A percentile compares a stretch with the other conserved stretches of the same genome.
These are phyloP conservation scores for Conistra vaccinii DNA, from an alignment of 2,888 invertebrate species.

Conservation along the genomic window DNA sequence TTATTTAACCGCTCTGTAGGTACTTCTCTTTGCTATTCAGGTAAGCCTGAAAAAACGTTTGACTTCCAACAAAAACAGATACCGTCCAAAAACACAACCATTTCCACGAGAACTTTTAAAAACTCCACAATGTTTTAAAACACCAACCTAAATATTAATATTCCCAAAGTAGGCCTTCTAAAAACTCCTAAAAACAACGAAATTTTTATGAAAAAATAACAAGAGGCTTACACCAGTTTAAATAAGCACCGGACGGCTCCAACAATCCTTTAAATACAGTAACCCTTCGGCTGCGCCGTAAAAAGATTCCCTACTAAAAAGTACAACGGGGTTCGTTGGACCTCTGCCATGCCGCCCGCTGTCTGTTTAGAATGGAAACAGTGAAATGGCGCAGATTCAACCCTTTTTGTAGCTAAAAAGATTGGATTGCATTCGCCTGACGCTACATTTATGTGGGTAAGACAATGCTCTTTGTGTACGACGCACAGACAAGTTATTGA, in stretches of 20 bases:
- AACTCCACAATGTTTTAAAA: constrained; percentile 50
- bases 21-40: constrained; percentile 15
- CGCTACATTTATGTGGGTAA: constrained; percentile 76
- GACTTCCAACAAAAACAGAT: constrained; percentile 16
- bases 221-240: constrained; percentile 62
- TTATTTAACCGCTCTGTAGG: neutral
- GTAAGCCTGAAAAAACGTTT: constrained; percentile 18
- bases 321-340: constrained; percentile 64
- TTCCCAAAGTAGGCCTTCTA: constrained; percentile 53
- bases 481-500: constrained; percentile 59
- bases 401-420: constrained; percentile 75
- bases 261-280: constrained; percentile 71
- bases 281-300: constrained; percentile 63
- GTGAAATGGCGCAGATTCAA: constrained; percentile 73
- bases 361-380: constrained; percentile 75
- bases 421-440: constrained; percentile 77
- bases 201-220: constrained; percentile 65
- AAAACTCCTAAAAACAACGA: constrained; percentile 58
- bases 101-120: constrained; percentile 49
- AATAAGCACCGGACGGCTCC: constrained; percentile 62
- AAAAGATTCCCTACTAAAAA: constrained; percentile 57
- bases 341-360: constrained; percentile 59
- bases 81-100: constrained; percentile 43
- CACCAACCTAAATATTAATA: constrained; percentile 61
- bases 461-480: constrained; percentile 74